A percentile compares a stretch with the other conserved stretches of the same genome.
phyloP scores from a whole-genome alignment of 64 coral and sea anemone species.

The Orbicella faveolata region DNA sequence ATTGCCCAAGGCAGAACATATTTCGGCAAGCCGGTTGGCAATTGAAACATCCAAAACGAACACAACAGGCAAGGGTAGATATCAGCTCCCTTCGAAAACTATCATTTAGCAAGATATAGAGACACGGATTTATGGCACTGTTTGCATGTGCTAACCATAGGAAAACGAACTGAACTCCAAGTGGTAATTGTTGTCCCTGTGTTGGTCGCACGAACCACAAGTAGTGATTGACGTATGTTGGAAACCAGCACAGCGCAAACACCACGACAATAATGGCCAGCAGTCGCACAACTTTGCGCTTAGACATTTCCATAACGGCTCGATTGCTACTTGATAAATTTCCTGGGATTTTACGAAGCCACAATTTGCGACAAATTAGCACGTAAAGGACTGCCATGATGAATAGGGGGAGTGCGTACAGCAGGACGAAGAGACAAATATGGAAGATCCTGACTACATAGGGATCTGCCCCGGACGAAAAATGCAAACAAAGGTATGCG shows the following conservation, averaged over 20 bases:
- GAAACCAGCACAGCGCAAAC: conserved; percentile 60
- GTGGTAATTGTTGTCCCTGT: not conserved
- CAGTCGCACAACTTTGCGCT: conserved; percentile 46
- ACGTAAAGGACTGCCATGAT: conserved; percentile 1
- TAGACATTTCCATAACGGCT: not conserved
- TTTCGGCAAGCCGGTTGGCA: not conserved
- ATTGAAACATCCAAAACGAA: not conserved
- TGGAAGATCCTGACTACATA: conserved; percentile 39
- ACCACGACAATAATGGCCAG: conserved; percentile 30
- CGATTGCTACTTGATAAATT: conserved; percentile 33
- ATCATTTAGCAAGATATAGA: conserved; percentile 44
- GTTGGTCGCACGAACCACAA: conserved; percentile 4
- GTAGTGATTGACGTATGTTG: conserved; percentile 53
- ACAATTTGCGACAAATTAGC: conserved; percentile 54
- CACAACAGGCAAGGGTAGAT: not conserved
- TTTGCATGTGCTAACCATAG: conserved; percentile 62
- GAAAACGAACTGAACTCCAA: not conserved
- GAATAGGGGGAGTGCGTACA: conserved; percentile 41
- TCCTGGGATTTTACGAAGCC: conserved; percentile 68
- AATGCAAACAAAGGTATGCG: not conserved
- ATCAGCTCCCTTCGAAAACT: conserved; percentile 27
- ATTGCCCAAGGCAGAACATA: not conserved
- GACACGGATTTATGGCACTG: conserved; percentile 62
- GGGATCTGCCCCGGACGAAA: not conserved
- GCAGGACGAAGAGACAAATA: conserved; percentile 17